phyloP scores from a whole-genome alignment of 2,797 vertebrate species.

The Rhinoraja longicauda region DNA sequence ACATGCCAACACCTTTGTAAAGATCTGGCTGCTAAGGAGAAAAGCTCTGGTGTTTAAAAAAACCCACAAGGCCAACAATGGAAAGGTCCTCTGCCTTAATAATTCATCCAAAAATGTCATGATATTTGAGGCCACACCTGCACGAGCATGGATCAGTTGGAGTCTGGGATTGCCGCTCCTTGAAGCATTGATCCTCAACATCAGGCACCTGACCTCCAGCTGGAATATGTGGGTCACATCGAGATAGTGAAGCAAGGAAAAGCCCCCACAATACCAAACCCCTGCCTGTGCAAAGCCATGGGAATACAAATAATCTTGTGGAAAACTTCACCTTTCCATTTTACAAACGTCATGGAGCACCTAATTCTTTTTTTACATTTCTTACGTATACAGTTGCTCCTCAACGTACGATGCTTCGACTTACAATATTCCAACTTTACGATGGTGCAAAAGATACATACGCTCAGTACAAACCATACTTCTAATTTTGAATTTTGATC shows the following conservation, averaged over 20 bases:
- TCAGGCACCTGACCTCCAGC: not conserved
- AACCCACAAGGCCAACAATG: not conserved
- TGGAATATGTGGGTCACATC: not conserved
- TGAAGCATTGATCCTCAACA: not conserved
- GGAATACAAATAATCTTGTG: not conserved
- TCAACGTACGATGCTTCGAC: too few species aligned
- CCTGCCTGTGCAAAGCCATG: not conserved
- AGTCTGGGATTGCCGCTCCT: not conserved
- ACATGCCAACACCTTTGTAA: not conserved
- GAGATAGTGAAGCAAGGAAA: not conserved
- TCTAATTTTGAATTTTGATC: too few species aligned
- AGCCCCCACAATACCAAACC: not conserved
- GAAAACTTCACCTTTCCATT: not conserved
- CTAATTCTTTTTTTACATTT: not conserved
- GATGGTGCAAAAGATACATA: too few species aligned
- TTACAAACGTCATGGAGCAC: not conserved
- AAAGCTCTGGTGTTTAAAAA: not conserved
- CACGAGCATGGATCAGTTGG: not conserved
- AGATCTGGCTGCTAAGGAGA: not conserved
- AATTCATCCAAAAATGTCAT: not conserved
- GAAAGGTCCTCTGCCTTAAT: not conserved
- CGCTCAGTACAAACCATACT: too few species aligned
- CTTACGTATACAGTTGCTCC: not conserved
- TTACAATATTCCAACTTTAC: too few species aligned
- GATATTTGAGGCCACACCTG: not conserved